phyloP scores from a whole-genome alignment of 2,888 invertebrate species.

The Volucella inflata region DNA sequence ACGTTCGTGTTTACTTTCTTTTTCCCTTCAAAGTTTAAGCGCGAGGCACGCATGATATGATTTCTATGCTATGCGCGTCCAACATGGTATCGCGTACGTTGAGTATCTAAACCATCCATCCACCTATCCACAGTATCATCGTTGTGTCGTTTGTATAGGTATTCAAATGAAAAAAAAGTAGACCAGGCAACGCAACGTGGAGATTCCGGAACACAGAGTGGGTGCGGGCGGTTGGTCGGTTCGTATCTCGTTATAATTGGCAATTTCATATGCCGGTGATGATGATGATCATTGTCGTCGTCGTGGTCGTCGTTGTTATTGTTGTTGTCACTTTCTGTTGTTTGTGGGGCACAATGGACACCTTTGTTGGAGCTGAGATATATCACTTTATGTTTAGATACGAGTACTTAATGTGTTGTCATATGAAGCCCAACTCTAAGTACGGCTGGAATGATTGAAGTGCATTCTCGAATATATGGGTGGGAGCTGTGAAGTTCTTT shows the following conservation, averaged over 20 bases:
- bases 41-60: constrained; percentile 40
- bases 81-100: constrained; percentile 8
- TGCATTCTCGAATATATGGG: constrained; percentile 70
- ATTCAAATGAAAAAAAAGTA: constrained; percentile 66
- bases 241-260: constrained; percentile 44
- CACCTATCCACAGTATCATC: constrained; percentile 17
- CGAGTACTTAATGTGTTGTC: constrained; percentile 41
- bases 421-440: constrained; percentile 37
- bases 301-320: constrained; percentile 9
- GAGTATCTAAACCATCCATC: constrained; percentile 3
- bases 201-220: constrained; percentile 64
- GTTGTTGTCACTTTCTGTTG: constrained; percentile 7
- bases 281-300: constrained; percentile 19
- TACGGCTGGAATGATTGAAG: constrained; percentile 60
- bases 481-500: constrained; percentile 35
- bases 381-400: constrained; percentile 61
- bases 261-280: constrained; percentile 66
- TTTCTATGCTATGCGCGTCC: constrained; percentile 58
- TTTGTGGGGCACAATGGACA: constrained; percentile 51
- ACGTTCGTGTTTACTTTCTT: constrained; percentile 58
- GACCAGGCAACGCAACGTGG: constrained; percentile 43
- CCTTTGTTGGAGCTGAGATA: constrained; percentile 49
- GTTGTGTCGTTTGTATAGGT: constrained; percentile 57
- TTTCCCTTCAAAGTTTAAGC: constrained; percentile 56
- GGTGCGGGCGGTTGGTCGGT: constrained; percentile 58